Evolutionary conservation across 1,140 invertebrate genomes (phyloP).

Genomic region (Thalassaphorura encarpata): DNA sequence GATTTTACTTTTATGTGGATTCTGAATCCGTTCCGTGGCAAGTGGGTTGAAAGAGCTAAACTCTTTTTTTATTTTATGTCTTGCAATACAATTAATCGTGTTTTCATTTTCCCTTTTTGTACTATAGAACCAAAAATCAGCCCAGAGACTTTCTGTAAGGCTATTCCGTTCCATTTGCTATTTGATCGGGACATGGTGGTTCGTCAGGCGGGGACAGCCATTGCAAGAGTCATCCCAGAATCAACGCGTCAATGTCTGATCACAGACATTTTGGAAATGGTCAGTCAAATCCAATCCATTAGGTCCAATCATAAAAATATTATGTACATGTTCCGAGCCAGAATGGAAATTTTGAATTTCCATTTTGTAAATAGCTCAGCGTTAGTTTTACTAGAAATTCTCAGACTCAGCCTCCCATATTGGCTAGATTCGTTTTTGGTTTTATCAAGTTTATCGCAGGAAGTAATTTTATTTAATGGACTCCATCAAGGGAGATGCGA

Average conservation of each 20-base stretch:
- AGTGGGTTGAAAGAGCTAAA: too few relatives aligned
- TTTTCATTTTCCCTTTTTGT: conserved; percentile 10
- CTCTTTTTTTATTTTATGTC: neutral
- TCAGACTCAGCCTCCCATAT: too few relatives aligned
- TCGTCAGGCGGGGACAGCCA: conserved; percentile 75
- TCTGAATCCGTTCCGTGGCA: too few relatives aligned
- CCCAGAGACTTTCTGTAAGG: conserved; percentile 80
- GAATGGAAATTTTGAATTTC: too few relatives aligned
- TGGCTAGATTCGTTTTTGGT: too few relatives aligned
- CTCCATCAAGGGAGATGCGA: too few relatives aligned
- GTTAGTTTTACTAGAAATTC: too few relatives aligned
- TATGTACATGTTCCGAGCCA: neutral
- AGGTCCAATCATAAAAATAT: neutral
- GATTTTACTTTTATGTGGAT: too few relatives aligned
- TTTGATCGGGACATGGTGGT: conserved; percentile 77
- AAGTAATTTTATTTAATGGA: too few relatives aligned
- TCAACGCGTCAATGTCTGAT: conserved; percentile 54
- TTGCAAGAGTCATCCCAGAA: conserved; percentile 69
- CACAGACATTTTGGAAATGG: conserved; percentile 67
- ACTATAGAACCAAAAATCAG: conserved; percentile 69
- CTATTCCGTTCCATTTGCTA: conserved; percentile 91
- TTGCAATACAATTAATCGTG: neutral
- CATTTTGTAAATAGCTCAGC: too few relatives aligned
- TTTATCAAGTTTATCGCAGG: too few relatives aligned
- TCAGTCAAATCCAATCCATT: conserved; percentile 37